Percentiles rank a stretch among this genome's conserved stretches.
Conservation (phyloP, 2,113 vertebrate genomes). For the Perognathus longimembris region DNA sequence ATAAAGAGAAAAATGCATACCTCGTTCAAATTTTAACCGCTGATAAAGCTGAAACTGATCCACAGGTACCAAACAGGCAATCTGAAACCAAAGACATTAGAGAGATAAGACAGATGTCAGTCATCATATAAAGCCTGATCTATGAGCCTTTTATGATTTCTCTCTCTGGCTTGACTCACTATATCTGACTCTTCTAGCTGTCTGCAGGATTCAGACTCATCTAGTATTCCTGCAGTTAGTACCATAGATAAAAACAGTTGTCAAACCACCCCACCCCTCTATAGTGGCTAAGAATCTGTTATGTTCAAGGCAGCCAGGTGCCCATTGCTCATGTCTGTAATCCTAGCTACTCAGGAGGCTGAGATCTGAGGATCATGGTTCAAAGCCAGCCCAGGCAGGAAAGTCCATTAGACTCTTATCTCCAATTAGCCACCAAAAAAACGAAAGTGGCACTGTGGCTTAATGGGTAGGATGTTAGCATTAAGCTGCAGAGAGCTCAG, state of each 20-base stretch:
- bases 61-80: conserved; percentile 90
- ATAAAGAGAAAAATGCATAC: conserved; percentile 81
- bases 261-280: background rate
- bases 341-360: too few relatives aligned
- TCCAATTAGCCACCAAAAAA: too few relatives aligned
- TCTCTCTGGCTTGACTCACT: background rate
- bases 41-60: conserved; percentile 93
- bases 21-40: conserved; percentile 95
- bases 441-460: too few relatives aligned
- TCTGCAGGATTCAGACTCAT: background rate
- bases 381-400: too few relatives aligned
- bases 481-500: too few relatives aligned
- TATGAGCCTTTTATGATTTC: background rate
- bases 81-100: conserved; percentile 89
- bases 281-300: too few relatives aligned
- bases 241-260: background rate
- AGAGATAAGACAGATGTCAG: conserved; percentile 35
- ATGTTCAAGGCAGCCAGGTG: too few relatives aligned
- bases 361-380: too few relatives aligned
- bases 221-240: background rate
- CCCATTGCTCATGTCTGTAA: too few relatives aligned
- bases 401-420: too few relatives aligned
- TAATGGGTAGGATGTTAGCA: too few relatives aligned
- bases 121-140: fast-evolving
- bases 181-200: background rate